Base-by-base conservation (phyloP, 2,888 invertebrate species). In the Selenia dentaria region DNA sequence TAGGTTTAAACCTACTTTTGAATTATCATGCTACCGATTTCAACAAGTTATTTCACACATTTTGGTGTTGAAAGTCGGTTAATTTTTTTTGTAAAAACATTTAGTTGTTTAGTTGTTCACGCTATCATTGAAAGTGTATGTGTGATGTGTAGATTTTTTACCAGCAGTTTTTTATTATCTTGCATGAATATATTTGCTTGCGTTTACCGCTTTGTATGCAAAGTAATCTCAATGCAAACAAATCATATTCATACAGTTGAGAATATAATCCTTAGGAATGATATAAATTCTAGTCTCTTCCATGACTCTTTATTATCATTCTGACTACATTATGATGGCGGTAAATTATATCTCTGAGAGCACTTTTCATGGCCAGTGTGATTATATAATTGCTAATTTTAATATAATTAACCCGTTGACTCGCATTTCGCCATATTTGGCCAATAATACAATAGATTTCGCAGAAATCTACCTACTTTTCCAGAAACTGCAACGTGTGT, bases 331-430 rank as follows among this genome's bases (percentile, higher is more conserved):
- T 42, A 39, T 45, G 40, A 55, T 50, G 34, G 16, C 32, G 26
- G 33, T 13, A 38, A 51, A 55, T 49, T 51, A 46, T 44, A 46
- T 41, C 46, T 35, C 18, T 32, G 40, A 26, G 45, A 54, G 39
- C 13, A 27, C 6, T 6, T 48, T 40, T 43, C 36, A 43, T 32
- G 46, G 40, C 13, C 20, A 20, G 25, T 9, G n/a, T 24, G 43
- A 45, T 39, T 31, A 12, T 42, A 42, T 51, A 39, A 33, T 32
- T 31, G 35, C 35, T 27, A 33, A 42, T 46, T 45, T 36, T 41
- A 35, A 43, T 43, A 45, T n/a, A n/a, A n/a, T n/a, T n/a, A n/a
- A n/a, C n/a, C n/a, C n/a, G n/a, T n/a, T n/a, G n/a, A n/a, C n/a
- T n/a, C n/a, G n/a, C n/a, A n/a, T n/a, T n/a, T n/a, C n/a, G n/a